Base-by-base conservation (phyloP, 2,888 invertebrate genomes). In the Cerastis rubricosa region DNA sequence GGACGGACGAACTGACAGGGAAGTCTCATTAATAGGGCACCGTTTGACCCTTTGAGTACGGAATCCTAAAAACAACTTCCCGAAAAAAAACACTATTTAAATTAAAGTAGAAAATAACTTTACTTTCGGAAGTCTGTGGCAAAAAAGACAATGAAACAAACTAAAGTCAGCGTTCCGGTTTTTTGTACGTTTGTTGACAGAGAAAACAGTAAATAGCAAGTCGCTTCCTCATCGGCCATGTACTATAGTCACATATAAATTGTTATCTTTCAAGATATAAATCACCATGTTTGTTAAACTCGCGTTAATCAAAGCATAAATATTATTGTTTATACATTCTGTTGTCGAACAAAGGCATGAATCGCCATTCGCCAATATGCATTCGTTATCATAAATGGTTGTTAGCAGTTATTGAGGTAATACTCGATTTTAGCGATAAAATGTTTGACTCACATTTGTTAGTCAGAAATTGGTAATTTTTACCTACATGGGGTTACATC, bases 311-410 rank as follows among this genome's bases (percentile, higher is more conserved):
- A 73, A 80, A 80, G 75, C 85, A 69, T 71, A 76, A 81, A 81
- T 74, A 76, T 85, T 85, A 64, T 80, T 82, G 74, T 84, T 82
- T 80, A 17, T 67, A 49, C 64, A 82, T 74, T 71, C 64, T 63
- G 19, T 57, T 72, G 29, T 57, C 7, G 71, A 81, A 76, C 81
- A 83, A 76, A 81, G 25, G 67, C 12, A 61, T 71, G 72, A 73
- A 73, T 84, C 64, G 85, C 67, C 75, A 47, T 63, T 57, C 12
- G 61, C 45, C 65, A 47, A 74, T 72, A 70, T 72, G 64, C 70
- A 57, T 45, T 73, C 54, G 73, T 81, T 83, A 82, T 74, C 84
- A 35, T 40, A 57, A 70, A 73, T 78, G 51, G 43, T 59, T 43
- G 76, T 64, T 64, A 43, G 59, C 72, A 45, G 49, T 35, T 67